Percentiles rank a stretch among this genome's conserved stretches.
These are phyloP conservation scores for Polietes domitor DNA, from an alignment of 2,888 invertebrate genomes.

Conservation along the genomic window DNA sequence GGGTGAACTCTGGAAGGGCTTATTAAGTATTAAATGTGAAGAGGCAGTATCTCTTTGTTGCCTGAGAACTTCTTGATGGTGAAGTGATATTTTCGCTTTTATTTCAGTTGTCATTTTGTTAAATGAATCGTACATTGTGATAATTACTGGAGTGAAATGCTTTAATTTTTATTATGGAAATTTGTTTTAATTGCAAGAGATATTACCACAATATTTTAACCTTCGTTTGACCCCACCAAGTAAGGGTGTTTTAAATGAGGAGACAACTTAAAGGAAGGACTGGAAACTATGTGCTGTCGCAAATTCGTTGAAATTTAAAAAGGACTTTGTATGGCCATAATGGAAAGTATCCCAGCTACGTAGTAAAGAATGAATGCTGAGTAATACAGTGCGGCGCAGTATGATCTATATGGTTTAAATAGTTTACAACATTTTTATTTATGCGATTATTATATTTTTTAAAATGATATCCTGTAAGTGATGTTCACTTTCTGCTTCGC, in stretches of 20 bases:
- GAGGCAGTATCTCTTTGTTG: background rate
- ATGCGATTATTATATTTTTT: too few species aligned
- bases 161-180: background rate
- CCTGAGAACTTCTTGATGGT: background rate
- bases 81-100: background rate
- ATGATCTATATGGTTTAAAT: too few species aligned
- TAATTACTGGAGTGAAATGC: background rate
- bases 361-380: too few species aligned
- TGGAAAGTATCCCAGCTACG: too few species aligned
- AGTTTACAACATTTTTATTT: too few species aligned
- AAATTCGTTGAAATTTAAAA: too few species aligned
- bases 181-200: background rate
- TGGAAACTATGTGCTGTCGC: too few species aligned
- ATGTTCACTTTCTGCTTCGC: too few species aligned
- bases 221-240: background rate
- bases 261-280: background rate
- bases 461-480: too few species aligned
- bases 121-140: background rate
- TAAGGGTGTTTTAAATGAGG: background rate
- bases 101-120: background rate
- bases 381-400: too few species aligned
- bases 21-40: conserved; percentile 25
- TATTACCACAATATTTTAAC: background rate
- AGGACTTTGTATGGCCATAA: too few species aligned
- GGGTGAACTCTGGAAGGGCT: conserved; percentile 21